These are phyloP conservation scores for Lordiphosa fenestrarum DNA, from an alignment of 2,888 invertebrate species.

Conservation along the genomic window DNA sequence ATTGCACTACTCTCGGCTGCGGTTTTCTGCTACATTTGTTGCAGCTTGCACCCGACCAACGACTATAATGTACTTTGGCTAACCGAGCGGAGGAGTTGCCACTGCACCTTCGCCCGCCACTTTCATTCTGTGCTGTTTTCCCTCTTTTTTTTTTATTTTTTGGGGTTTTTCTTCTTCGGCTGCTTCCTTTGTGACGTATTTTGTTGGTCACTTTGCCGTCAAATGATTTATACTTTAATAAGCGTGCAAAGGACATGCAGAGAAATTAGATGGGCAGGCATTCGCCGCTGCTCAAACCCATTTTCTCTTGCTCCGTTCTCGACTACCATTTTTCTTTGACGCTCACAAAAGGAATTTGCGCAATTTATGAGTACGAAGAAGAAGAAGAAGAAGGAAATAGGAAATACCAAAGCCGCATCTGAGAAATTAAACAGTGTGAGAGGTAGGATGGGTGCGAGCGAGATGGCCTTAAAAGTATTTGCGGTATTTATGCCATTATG, in stretches of 20 bases:
- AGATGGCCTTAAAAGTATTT: slow-evolving; percentile 47
- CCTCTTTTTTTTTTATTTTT: slow-evolving; percentile 5
- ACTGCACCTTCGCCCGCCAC: slow-evolving; percentile 13
- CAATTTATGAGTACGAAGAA: slow-evolving; percentile 61
- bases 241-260: slow-evolving; percentile 65
- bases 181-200: slow-evolving; percentile 46
- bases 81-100: slow-evolving; percentile 36
- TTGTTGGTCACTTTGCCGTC: slow-evolving; percentile 45
- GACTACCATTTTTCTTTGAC: slow-evolving; percentile 40
- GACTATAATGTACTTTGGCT: slow-evolving; percentile 64
- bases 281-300: not conserved
- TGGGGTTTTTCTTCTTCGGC: slow-evolving; percentile 11
- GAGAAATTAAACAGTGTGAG: slow-evolving; percentile 59
- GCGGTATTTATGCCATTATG: slow-evolving; percentile 60
- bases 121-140: slow-evolving; percentile 19
- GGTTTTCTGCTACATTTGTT: slow-evolving; percentile 76
- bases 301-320: not conserved
- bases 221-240: slow-evolving; percentile 73
- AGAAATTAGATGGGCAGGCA: slow-evolving; percentile 61
- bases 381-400: slow-evolving; percentile 7
- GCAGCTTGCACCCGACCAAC: slow-evolving; percentile 54
- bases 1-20: slow-evolving; percentile 72
- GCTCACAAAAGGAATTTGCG: slow-evolving; percentile 64
- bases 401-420: slow-evolving; percentile 60
- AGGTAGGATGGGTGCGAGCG: slow-evolving; percentile 3